A percentile compares a stretch with the other conserved stretches of the same genome.
phyloP scores from a whole-genome alignment of 2,113 vertebrate species.

The Tetraodon nigroviridis region DNA sequence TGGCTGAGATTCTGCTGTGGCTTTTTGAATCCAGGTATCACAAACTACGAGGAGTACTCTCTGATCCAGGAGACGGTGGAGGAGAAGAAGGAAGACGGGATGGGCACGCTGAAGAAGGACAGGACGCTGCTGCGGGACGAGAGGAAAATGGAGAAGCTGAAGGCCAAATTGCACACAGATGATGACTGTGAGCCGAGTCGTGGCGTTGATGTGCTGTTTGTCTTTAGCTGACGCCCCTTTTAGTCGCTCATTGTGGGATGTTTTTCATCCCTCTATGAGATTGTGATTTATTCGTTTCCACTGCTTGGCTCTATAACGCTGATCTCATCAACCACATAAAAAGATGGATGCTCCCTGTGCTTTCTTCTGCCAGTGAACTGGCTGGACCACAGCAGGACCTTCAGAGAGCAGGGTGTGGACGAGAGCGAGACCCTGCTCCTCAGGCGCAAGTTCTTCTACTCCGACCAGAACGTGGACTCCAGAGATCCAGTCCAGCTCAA shows the following conservation, averaged over 20 bases:
- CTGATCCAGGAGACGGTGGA: constrained; percentile 91
- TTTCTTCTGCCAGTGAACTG: constrained; percentile 83
- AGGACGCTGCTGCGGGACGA: constrained; percentile 89
- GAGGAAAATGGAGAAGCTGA: constrained; percentile 98
- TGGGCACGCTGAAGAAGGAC: constrained; percentile 92
- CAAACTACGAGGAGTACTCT: constrained; percentile 98
- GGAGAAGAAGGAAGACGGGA: constrained; percentile 94
- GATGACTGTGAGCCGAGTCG: constrained; percentile 85
- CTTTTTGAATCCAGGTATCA: constrained; percentile 82
- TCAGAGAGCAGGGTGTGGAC: constrained; percentile 95
- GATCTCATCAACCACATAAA: not conserved
- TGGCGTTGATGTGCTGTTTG: no score
- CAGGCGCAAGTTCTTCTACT: constrained; percentile 97
- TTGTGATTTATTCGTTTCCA: no score
- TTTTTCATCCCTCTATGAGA: not conserved
- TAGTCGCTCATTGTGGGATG: not conserved
- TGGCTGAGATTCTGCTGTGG: not conserved
- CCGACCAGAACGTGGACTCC: constrained; percentile 98
- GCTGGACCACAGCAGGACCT: constrained; percentile 95
- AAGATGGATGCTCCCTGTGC: not conserved
- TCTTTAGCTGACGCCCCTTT: not conserved
- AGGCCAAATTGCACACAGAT: constrained; percentile 97
- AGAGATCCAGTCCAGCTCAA: constrained; percentile 97
- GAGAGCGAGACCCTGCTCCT: constrained; percentile 91
- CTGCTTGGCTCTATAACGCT: not conserved